Evolutionary conservation across 2,113 vertebrate genomes (phyloP), one percentile per base, ranked within the genome.

Genomic region (Seriola aureovittata): DNA sequence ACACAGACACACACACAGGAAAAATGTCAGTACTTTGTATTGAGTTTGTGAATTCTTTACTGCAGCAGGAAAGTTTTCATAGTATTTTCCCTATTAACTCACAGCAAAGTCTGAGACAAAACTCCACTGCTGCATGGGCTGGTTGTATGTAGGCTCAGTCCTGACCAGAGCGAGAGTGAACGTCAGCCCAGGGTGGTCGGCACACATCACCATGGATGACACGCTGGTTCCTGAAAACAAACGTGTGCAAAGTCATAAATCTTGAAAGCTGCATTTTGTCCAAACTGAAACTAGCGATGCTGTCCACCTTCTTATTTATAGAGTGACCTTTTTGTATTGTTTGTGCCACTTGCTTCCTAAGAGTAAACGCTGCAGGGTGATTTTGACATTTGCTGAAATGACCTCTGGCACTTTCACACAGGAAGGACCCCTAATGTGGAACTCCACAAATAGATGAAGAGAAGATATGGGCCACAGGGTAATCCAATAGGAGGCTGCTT

Each of bases 101-200:
- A 96, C 96, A 44, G 95, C 93, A 80, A 96, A 96, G 87, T 96
- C 94, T 0, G 96, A 96, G 65, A 95, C 80, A 64, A 96, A 96
- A 71, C 91, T 96, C 96, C 95, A 96, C 77, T 95, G 95, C 88
- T 96, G 96, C 93, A 94, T 93, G 64, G 96, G 95, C 86, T 95
- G 95, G 84, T 96, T 95, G 90, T 96, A 96, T 1, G 95, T 94
- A 0, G 92, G 92, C 88, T 96, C 93, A 0, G 95, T 96, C 75
- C 87, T 86, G 82, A 95, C 82, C 54, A 97, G 91, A 60, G 82
- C 81, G 8, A 96, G 90, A 0, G 93, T 94, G 83, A 96, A 96
- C 0, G 94, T 95, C 82, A 96, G 91, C 23, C 93, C 94, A 1
- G 95, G 93, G 80, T 95, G 96, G 82, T 96, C 95, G 5, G 93